Conservation (phyloP, 2,113 vertebrate genomes). For the Apaloderma vittatum region DNA sequence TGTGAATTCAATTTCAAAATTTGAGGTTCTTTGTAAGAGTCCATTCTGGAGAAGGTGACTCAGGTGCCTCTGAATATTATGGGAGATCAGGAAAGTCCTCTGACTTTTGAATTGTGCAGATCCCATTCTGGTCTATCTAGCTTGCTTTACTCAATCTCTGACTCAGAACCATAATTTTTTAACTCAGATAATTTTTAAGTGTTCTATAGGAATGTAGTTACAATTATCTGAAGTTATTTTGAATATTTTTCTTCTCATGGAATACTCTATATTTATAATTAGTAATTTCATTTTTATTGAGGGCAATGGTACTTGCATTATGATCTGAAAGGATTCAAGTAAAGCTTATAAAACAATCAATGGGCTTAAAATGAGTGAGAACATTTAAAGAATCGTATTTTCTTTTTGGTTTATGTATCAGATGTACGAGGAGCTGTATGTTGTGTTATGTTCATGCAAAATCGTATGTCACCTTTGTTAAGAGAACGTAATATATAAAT, state of each 20-base stretch:
- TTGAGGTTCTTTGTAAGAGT: not conserved
- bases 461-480: not conserved
- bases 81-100: not conserved
- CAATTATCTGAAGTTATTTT: not conserved
- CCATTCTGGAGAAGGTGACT: not conserved
- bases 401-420: not conserved
- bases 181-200: not conserved
- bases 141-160: not conserved
- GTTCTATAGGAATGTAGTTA: not conserved
- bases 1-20: not conserved
- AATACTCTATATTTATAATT: not conserved
- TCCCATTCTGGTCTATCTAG: not conserved
- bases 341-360: not conserved
- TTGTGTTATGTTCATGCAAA: not conserved
- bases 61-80: not conserved
- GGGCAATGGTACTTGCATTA: not conserved
- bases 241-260: not conserved
- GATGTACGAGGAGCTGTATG: not conserved
- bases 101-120: not conserved
- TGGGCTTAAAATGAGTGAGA: not conserved
- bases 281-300: not conserved
- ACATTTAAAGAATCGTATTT: not conserved
- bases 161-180: not conserved
- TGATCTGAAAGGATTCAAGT: not conserved
- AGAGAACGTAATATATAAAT: not conserved